Base-by-base conservation (phyloP, 2,888 invertebrate species). In the Pandemis heparana region DNA sequence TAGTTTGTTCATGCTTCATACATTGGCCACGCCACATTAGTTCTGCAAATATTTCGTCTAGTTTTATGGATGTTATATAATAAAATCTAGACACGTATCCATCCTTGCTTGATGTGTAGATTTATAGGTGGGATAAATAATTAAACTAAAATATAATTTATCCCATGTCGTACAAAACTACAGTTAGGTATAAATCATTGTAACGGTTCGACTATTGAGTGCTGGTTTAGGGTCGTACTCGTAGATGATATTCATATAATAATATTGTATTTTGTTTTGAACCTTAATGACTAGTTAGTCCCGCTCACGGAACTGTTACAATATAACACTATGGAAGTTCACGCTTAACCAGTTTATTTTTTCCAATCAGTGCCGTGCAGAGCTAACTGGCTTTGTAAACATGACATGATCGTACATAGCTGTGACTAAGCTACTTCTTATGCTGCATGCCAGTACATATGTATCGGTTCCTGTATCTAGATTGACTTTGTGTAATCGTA, bases 391-490 rank as follows among this genome's bases (percentile, higher is more conserved):
- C 74, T 70, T 51, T 65, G 65, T 65, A 70, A 74, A 69, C 60
- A 74, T 64, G 69, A 48, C 69, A 56, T 69, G 69, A 59, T 56
- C 43, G 60, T 69, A 65, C 64, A 59, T 74, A 51, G 53, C 18
- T 56, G 64, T 74, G 74, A 74, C 69, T 69, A 65, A 74, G 61
- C 68, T 56, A 23, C 65, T 74, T 70, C 64, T 74, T 74, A 61
- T 70, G 65, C 51, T 43, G 64, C 64, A 60, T 74, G 64, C 73
- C 73, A 64, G 62, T 74, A 65, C 64, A 65, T 63, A 63, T 56
- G 73, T 60, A 70, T 74, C 74, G 65, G 69, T 74, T 74, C 70
- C 74, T 74, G 69, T 61, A 65, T 65, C 74, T 60, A 53, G 70
- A 74, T 43, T 69, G 74, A 69, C 61, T 53, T 65, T 69, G 64